A percentile compares a stretch with the other conserved stretches of the same genome.
These are phyloP conservation scores for Mesaphorura yosii DNA, from an alignment of 1,140 invertebrate species.

Conservation along the genomic window DNA sequence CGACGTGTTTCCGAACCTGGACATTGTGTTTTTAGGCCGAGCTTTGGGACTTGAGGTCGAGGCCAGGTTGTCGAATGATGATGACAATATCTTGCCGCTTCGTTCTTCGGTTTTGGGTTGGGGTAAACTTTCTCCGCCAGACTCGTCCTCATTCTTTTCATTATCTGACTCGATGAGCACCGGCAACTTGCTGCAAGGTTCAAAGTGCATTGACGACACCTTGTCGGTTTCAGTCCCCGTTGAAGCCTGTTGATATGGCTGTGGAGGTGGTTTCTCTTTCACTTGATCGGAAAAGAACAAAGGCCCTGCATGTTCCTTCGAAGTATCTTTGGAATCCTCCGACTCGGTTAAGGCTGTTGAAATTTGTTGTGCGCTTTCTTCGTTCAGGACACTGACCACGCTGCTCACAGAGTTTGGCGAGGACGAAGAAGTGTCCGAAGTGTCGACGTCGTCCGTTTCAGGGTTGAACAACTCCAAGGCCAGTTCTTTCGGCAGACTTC, in stretches of 20 bases:
- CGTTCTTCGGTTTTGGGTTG: constrained; percentile 29
- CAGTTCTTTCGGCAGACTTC: constrained; percentile 52
- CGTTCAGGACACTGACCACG: constrained; percentile 54
- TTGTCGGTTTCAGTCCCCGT: not conserved
- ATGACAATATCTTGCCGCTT: constrained; percentile 52
- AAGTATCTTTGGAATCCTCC: not conserved
- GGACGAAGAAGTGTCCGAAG: constrained; percentile 68
- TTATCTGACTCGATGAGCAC: too few relatives aligned
- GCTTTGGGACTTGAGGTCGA: constrained; percentile 47
- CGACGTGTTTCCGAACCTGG: constrained; percentile 22
- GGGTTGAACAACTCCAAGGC: constrained; percentile 78
- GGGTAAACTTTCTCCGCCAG: too few relatives aligned
- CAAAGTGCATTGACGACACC: not conserved
- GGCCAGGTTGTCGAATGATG: constrained; percentile 50
- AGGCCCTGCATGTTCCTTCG: too few relatives aligned
- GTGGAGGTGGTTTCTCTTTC: not conserved
- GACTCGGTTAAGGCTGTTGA: not conserved
- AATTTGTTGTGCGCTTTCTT: constrained; percentile 25
- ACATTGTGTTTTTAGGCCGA: constrained; percentile 37
- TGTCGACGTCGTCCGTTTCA: constrained; percentile 74
- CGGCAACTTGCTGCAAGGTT: too few relatives aligned
- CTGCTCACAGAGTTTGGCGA: constrained; percentile 75
- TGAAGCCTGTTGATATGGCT: not conserved
- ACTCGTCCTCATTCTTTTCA: too few relatives aligned
- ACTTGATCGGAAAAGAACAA: not conserved